Evolutionary conservation across 2,888 invertebrate species (phyloP).

Genomic region (Drosophila mimetica): DNA sequence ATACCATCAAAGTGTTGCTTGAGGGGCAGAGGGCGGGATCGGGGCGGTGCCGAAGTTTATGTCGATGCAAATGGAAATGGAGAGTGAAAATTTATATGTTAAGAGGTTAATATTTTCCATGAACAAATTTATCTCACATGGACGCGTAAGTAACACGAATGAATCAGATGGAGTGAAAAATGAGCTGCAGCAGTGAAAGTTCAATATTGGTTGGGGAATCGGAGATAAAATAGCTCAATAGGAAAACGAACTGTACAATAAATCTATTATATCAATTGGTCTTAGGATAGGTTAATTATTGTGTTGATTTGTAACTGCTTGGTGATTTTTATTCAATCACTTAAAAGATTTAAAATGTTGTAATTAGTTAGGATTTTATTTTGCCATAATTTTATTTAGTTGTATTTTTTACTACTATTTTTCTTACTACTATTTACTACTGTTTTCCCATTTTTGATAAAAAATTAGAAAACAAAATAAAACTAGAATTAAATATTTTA

Average conservation of each 20-base stretch:
- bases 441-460: no score
- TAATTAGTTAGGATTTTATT: no score
- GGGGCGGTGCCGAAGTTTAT: neutral
- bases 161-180: slow-evolving; percentile 25
- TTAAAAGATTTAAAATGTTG: no score
- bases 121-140: slow-evolving; percentile 23
- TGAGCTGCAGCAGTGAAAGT: slow-evolving; percentile 13
- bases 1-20: slow-evolving; percentile 36
- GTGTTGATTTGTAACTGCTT: no score
- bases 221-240: neutral
- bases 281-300: neutral
- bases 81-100: slow-evolving; percentile 43
- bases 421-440: no score
- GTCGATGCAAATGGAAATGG: slow-evolving; percentile 35
- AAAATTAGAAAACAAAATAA: no score
- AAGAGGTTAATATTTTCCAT: slow-evolving; percentile 32
- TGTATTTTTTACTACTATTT: no score
- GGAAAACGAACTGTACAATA: neutral
- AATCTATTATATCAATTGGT: neutral
- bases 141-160: neutral
- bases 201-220: neutral
- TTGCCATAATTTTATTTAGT: no score
- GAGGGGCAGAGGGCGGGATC: neutral
- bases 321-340: no score
- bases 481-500: no score